Conservation (phyloP, 1,140 invertebrate genomes). For the Battus philenor region DNA sequence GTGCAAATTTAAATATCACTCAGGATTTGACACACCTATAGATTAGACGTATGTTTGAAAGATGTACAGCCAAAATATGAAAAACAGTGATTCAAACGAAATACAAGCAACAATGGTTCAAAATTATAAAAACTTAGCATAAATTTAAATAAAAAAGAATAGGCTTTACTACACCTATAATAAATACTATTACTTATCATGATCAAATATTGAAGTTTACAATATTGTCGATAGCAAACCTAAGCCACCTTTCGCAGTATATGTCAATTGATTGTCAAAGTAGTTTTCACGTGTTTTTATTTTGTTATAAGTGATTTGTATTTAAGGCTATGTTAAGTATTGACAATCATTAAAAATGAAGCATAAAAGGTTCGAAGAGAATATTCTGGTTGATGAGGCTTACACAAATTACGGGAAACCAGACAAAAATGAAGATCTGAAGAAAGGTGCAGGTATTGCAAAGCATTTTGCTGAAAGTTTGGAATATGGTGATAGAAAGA, state of each 20-base stretch:
- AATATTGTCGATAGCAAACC: no score
- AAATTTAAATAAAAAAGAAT: no score
- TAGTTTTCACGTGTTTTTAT: conserved; percentile 14
- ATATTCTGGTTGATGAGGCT: conserved; percentile 66
- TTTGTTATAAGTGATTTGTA: conserved; percentile 1
- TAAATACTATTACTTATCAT: no score
- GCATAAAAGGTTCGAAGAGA: conserved; percentile 72
- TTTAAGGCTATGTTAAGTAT: not conserved
- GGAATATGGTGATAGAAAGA: conserved; percentile 67
- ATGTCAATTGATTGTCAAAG: not conserved
- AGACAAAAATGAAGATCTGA: conserved; percentile 63
- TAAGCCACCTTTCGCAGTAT: not conserved
- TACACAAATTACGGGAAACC: conserved; percentile 58
- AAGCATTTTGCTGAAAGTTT: conserved; percentile 67
- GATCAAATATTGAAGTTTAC: no score
- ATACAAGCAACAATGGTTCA: no score
- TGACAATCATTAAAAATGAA: conserved; percentile 55
- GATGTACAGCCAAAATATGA: no score
- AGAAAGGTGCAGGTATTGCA: conserved; percentile 63
- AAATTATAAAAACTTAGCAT: no score
- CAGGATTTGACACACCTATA: no score
- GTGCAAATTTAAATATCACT: no score
- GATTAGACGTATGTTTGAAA: no score
- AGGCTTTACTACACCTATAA: no score
- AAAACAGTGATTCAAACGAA: no score